Conservation (phyloP, 23 tunicate species). For the Styela plicata region DNA sequence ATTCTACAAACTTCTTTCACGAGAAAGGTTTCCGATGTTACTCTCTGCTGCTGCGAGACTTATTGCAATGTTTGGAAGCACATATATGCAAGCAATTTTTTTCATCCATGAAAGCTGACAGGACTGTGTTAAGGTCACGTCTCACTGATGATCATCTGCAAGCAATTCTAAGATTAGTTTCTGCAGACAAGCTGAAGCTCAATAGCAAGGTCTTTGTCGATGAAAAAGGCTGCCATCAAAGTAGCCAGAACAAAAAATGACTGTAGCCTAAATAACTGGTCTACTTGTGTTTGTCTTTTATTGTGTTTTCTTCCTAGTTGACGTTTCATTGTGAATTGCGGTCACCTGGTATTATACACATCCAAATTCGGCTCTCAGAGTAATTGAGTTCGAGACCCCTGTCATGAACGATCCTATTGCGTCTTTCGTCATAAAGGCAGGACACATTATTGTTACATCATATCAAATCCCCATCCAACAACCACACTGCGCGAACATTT, state of each 20-base stretch:
- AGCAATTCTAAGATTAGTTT: no score
- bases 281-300: neutral
- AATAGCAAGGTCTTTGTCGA: neutral
- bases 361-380: no score
- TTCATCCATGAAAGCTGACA: neutral
- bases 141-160: no score
- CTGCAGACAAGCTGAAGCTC: no score
- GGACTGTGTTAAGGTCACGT: neutral
- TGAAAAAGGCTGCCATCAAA: neutral
- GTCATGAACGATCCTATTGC: no score
- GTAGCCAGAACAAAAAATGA: neutral
- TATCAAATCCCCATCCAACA: no score
- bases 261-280: neutral
- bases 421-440: no score
- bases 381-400: no score
- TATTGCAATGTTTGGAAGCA: slow-evolving; percentile 51
- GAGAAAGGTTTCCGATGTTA: slow-evolving; percentile 36
- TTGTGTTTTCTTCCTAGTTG: neutral
- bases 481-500: no score
- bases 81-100: slow-evolving; percentile 6
- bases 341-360: no score
- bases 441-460: no score
- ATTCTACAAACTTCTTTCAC: slow-evolving; percentile 28
- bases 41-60: slow-evolving; percentile 15
- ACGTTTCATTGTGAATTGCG: neutral